A percentile compares a stretch with the other conserved stretches of the same genome.
These are phyloP conservation scores for Athetis lepigone DNA, from an alignment of 2,888 invertebrate genomes.

Conservation along the genomic window DNA sequence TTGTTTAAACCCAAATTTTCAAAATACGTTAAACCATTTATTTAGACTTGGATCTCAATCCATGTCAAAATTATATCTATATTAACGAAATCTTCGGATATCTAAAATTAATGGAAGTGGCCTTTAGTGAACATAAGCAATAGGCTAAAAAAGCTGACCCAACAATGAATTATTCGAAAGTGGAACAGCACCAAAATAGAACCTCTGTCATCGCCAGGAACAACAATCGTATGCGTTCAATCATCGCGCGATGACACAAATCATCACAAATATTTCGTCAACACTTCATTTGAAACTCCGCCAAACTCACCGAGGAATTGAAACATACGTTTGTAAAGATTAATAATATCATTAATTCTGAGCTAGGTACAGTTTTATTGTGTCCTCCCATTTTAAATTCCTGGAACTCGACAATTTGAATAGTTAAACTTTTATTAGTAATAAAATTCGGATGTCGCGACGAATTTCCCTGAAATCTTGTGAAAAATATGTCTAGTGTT, in stretches of 20 bases:
- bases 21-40: too few relatives aligned
- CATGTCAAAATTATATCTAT: too few relatives aligned
- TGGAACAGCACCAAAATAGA: conserved; percentile 39
- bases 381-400: conserved; percentile 50
- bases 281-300: conserved; percentile 60
- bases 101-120: too few relatives aligned
- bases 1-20: too few relatives aligned
- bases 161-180: conserved; percentile 43
- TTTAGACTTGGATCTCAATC: too few relatives aligned
- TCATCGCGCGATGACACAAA: conserved; percentile 48
- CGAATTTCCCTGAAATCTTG: conserved; percentile 52
- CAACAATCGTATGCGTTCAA: conserved; percentile 46
- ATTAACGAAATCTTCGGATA: too few relatives aligned
- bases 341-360: conserved; percentile 61
- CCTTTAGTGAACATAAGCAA: too few relatives aligned
- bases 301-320: conserved; percentile 61
- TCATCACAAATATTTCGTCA: conserved; percentile 41
- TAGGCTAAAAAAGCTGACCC: conserved; percentile 10
- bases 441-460: conserved; percentile 42
- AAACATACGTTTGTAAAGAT: conserved; percentile 63
- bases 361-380: conserved; percentile 56
- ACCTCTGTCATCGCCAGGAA: conserved; percentile 46
- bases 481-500: conserved; percentile 48
- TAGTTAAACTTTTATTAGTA: conserved; percentile 29
- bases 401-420: conserved; percentile 47